Conservation (phyloP, 1,140 invertebrate species). For the Eurosta solidaginis region DNA sequence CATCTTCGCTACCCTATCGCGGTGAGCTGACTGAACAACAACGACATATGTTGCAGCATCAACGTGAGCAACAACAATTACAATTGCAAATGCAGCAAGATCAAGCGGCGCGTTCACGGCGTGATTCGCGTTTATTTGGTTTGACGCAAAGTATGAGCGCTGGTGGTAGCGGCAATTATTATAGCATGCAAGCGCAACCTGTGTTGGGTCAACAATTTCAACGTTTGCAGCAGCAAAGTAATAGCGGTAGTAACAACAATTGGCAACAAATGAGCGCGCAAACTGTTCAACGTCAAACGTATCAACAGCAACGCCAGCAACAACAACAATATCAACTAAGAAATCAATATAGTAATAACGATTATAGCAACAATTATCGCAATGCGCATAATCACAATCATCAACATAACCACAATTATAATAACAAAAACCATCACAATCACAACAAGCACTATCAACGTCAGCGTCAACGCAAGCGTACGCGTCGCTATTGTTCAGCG, state of each 20-base stretch:
- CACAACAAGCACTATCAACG: conserved; percentile 23
- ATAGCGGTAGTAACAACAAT: conserved; percentile 32
- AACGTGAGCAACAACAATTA: conserved; percentile 30
- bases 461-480: conserved; percentile 39
- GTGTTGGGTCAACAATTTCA: conserved; percentile 35
- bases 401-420: conserved; percentile 1
- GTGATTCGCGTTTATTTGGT: conserved; percentile 37
- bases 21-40: conserved; percentile 23
- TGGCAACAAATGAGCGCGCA: conserved; percentile 36
- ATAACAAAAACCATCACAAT: neutral
- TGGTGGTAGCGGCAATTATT: neutral
- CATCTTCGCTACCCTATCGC: conserved; percentile 34
- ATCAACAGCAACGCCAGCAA: conserved; percentile 37
- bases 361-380: conserved; percentile 27
- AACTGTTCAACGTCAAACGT: conserved; percentile 36
- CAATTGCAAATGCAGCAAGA: conserved; percentile 34
- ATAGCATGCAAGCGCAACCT: conserved; percentile 31
- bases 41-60: conserved; percentile 28
- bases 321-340: conserved; percentile 40
- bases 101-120: conserved; percentile 48
- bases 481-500: conserved; percentile 64
- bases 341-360: conserved; percentile 29
- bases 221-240: conserved; percentile 40
- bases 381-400: neutral
- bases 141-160: neutral